Evolutionary conservation across 1,140 invertebrate species (phyloP), one percentile per base, ranked within the genome.

Genomic region (Platyura marginata): DNA sequence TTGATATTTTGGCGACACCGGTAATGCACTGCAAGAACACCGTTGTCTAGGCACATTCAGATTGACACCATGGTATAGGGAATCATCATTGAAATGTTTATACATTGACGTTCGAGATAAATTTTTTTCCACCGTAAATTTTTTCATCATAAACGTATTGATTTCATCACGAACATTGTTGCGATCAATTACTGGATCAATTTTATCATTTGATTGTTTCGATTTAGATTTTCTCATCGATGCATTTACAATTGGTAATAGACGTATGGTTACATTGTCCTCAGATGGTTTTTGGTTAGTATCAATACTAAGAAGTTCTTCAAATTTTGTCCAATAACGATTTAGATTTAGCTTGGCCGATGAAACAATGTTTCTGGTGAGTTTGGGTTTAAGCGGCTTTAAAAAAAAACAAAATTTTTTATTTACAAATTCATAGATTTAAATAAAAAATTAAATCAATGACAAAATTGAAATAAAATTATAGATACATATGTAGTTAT

Each of bases 291-390:
- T 29, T 29, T 29, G 6, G 13, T 6, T 13, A 13, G 25, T 29
- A 13, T 21, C 21, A 22, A 11, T 21, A 11, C 11, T 40, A 22
- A 40, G 13, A 15, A 40, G 11, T 23, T 40, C 38, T 23, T 40
- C 38, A n/a, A 40, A 40, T 23, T 40, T 40, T 15, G 21, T 20
- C 38, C 38, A 40, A 40, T 40, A 40, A n/a, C 21, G 19, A 21
- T 40, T 40, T 3, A 40, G 20, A 40, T 40, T 40, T n/a, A 40
- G 11, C 16, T 40, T 40, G 2, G 38, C 38, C 21, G 19, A 21
- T 21, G 20, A 22, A 10, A 40, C 38, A 21, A 40, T 21, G 10
- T 40, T 40, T 21, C 38, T 20, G 13, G 38, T 21, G 3, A 21
- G 9, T 23, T 40, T 40, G 10, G 38, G 38, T 23, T 40, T 40